Conservation (phyloP, 2,888 invertebrate genomes). For the Patella caerulea region DNA sequence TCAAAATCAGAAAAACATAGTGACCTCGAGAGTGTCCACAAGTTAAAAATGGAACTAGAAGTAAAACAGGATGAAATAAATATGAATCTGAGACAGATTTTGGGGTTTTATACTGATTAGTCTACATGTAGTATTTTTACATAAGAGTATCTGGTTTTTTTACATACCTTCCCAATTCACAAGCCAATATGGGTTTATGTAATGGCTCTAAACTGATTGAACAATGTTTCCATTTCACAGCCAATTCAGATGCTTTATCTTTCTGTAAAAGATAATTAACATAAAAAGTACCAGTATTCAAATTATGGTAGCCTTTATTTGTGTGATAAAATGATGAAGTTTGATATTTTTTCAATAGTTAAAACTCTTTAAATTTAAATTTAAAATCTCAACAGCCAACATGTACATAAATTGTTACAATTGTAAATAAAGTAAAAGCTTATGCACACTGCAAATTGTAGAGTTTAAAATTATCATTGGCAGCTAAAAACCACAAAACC, state of each 20-base stretch:
- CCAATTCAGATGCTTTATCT: slow-evolving; percentile 93
- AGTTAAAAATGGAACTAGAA: no score
- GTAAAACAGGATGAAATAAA: no score
- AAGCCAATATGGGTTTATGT: slow-evolving; percentile 91
- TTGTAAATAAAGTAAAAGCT: no score
- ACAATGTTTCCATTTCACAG: slow-evolving; percentile 96
- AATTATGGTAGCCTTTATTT: neutral
- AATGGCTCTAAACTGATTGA: slow-evolving; percentile 86
- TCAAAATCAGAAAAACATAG: no score
- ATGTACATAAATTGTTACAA: no score
- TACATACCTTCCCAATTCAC: slow-evolving; percentile 82
- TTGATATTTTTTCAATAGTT: neutral
- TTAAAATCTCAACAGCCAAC: neutral
- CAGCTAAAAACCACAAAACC: no score
- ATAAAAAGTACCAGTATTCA: neutral
- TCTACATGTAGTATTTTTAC: no score
- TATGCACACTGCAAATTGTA: no score
- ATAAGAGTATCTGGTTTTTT: no score
- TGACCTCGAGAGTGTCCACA: no score
- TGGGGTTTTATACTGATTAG: no score
- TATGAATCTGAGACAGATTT: neutral
- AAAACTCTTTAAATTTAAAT: neutral
- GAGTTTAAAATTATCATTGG: no score
- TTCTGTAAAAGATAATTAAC: slow-evolving; percentile 77
- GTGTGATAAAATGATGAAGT: neutral